These are phyloP conservation scores for Julus scandinavius DNA, from an alignment of 2,888 invertebrate species.

Conservation along the genomic window DNA sequence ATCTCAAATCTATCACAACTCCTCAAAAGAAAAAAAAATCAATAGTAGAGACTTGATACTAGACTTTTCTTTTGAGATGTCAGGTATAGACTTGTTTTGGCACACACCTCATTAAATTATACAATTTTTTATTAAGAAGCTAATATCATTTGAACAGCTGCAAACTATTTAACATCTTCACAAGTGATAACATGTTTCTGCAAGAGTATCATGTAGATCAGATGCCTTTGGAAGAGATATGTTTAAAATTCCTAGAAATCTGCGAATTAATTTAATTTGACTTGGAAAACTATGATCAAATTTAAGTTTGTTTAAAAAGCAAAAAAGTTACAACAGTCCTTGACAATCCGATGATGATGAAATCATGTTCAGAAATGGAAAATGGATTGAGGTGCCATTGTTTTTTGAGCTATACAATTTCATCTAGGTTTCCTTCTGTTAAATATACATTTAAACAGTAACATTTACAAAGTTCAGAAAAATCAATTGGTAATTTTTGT, in stretches of 20 bases:
- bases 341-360: not conserved
- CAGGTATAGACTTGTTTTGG: not conserved
- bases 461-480: not conserved
- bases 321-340: not conserved
- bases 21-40: not conserved
- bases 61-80: not conserved
- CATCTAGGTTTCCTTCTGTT: not conserved
- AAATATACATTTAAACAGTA: no score
- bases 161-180: not conserved
- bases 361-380: not conserved
- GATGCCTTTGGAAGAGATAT: not conserved
- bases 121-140: not conserved
- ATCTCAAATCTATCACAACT: not conserved
- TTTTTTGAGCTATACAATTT: not conserved
- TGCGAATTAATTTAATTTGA: no score
- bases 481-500: not conserved
- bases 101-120: not conserved
- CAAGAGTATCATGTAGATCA: not conserved
- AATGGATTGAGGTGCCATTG: not conserved
- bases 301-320: not conserved
- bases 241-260: not conserved
- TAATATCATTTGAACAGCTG: not conserved
- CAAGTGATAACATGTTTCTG: not conserved
- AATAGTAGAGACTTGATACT: not conserved
- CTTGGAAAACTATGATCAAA: not conserved